Base-by-base conservation (phyloP, 1,140 invertebrate genomes). In the Drosophila baimaii region DNA sequence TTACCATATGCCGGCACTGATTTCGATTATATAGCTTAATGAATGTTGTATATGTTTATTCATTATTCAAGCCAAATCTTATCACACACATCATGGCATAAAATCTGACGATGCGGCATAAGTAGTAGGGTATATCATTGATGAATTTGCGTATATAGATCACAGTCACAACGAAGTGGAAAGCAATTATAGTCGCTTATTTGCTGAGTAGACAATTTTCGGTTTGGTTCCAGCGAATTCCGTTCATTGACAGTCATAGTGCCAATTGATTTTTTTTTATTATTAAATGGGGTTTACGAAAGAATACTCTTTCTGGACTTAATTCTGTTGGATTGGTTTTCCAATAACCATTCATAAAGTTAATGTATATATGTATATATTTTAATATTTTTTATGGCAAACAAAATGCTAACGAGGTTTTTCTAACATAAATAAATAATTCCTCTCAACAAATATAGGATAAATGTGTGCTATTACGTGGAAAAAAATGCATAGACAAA, bases 1-100 rank as follows among this genome's bases (percentile, higher is more conserved):
- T 49, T 61, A 15, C 21, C n/a, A 61, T 27, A 25, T 41, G 54
- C 23, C 35, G 33, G 37, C 52, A 56, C 55, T 63, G 54, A 63
- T 61, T 57, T 59, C 23, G 4, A 58, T 57, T 57, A 39, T 39
- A 21, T 13, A 23, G 19, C 17, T 39, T 29, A 39, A 15, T 15
- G 15, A 54, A 23, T 23, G 19, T 13, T 25, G 17, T 17, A n/a
- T 56, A 10, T 19, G 23, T 39, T 39, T 39, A n/a, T 17, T 39
- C 35, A 27, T 39, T 51, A 41, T 41, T 21, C 0, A 17, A 15
- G 13, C n/a, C 6, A 19, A 31, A 51, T 65, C 59, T 68, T 64
- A 68, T 68, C 65, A 17, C 3, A 35, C 13, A 49, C 15, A 39
- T 41, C 2, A 17, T 8, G 27, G 41, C 56, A 23, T 46, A 27